A percentile compares a stretch with the other conserved stretches of the same genome.
These are phyloP conservation scores for Leptinotarsa tumamoca DNA, from an alignment of 2,888 invertebrate genomes.

Conservation along the genomic window DNA sequence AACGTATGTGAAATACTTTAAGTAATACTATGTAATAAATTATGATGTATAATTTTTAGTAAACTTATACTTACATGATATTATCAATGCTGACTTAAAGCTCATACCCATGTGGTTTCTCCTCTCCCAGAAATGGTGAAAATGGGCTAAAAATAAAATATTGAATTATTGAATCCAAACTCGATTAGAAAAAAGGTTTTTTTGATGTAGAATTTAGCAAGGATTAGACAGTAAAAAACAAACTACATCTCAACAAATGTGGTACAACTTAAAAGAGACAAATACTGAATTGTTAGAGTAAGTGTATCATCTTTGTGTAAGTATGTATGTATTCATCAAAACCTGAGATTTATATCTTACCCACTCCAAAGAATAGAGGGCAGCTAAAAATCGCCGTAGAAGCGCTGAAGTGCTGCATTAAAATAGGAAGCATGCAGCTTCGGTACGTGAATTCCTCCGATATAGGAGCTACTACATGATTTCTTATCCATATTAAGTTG, in stretches of 20 bases:
- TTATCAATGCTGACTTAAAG: conserved; percentile 76
- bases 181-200: too few relatives aligned
- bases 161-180: too few relatives aligned
- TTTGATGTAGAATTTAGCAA: too few relatives aligned
- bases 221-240: too few relatives aligned
- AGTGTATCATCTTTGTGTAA: too few relatives aligned
- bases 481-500: conserved; percentile 87
- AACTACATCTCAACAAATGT: too few relatives aligned
- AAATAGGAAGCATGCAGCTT: conserved; percentile 93
- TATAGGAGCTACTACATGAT: conserved; percentile 90
- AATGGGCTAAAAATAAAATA: conserved; percentile 75
- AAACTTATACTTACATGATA: conserved; percentile 74
- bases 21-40: too few relatives aligned
- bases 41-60: too few relatives aligned
- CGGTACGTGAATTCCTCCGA: conserved; percentile 97
- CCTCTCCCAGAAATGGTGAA: conserved; percentile 90
- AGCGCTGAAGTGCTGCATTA: conserved; percentile 85
- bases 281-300: too few relatives aligned
- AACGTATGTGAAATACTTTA: too few relatives aligned
- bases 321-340: neutral
- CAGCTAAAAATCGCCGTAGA: conserved; percentile 83
- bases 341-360: conserved; percentile 65
- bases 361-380: conserved; percentile 92
- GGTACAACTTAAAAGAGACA: too few relatives aligned
- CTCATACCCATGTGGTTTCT: conserved; percentile 76